A percentile compares a stretch with the other conserved stretches of the same genome.
phyloP scores from a whole-genome alignment of 2,888 invertebrate genomes.

The Chouioia cunea region DNA sequence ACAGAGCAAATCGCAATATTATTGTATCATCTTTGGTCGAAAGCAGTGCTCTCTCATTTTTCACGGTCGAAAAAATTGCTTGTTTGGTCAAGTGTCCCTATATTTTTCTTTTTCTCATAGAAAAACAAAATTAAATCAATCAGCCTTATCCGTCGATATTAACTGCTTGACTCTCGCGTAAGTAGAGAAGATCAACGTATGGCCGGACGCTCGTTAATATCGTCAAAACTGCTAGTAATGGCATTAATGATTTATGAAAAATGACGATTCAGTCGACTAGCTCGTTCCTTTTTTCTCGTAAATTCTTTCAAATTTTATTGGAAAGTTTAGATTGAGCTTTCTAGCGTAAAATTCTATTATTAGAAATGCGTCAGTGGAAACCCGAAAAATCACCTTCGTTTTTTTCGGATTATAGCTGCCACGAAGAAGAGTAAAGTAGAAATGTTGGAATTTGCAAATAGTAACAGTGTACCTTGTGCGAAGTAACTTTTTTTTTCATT shows the following conservation, averaged over 20 bases:
- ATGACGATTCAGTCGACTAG: conserved; percentile 29
- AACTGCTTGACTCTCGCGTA: too few species aligned
- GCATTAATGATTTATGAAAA: conserved; percentile 24
- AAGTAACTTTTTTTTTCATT: conserved; percentile 21
- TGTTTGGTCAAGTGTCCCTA: too few species aligned
- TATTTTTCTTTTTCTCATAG: too few species aligned
- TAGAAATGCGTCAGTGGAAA: conserved; percentile 1
- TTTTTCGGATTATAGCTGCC: not conserved
- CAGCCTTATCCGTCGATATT: too few species aligned
- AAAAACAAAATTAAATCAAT: too few species aligned
- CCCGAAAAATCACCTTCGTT: not conserved
- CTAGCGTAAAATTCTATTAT: conserved; percentile 7
- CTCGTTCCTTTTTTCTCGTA: not conserved
- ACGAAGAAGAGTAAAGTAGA: conserved; percentile 29
- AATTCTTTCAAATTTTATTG: conserved; percentile 6
- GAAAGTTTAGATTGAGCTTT: conserved; percentile 13
- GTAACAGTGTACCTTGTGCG: conserved; percentile 36
- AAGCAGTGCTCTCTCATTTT: conserved; percentile 28
- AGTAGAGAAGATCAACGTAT: too few species aligned
- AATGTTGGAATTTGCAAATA: conserved; percentile 27
- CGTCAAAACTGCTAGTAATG: not conserved
- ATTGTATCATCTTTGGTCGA: conserved; percentile 53
- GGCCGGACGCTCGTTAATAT: too few species aligned
- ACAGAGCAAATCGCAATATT: conserved; percentile 43
- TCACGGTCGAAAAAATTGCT: too few species aligned